phyloP scores from a whole-genome alignment of 2,113 vertebrate species.

The Sisor rabdophorus region DNA sequence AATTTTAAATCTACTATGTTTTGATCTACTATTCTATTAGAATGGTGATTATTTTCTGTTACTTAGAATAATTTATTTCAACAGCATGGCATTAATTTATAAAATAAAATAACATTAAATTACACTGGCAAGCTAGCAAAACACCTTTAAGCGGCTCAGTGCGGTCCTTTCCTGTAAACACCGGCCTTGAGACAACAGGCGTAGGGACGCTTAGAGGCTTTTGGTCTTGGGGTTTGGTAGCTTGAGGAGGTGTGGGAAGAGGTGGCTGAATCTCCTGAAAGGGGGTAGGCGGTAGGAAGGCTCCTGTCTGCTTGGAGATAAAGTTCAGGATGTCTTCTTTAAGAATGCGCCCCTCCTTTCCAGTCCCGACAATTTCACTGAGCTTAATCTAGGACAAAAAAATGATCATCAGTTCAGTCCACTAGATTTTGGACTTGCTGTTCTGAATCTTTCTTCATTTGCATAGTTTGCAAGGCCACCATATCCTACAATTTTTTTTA shows the following conservation, averaged over 20 bases:
- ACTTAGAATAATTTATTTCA: not conserved
- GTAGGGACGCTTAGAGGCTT: slow-evolving; percentile 45
- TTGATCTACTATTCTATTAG: too few relatives aligned
- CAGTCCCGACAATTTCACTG: slow-evolving; percentile 90
- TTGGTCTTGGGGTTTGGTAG: slow-evolving; percentile 59
- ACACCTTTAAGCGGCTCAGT: slow-evolving; percentile 85
- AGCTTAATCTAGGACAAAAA: slow-evolving; percentile 82
- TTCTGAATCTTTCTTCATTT: too few relatives aligned
- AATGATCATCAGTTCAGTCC: too few relatives aligned
- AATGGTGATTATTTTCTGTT: not conserved
- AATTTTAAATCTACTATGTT: too few relatives aligned
- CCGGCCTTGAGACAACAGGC: slow-evolving; percentile 59
- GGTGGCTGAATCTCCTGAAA: slow-evolving; percentile 79
- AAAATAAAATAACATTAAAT: too few relatives aligned
- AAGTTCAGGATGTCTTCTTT: slow-evolving; percentile 97
- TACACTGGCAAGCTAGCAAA: not conserved
- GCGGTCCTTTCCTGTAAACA: slow-evolving; percentile 80
- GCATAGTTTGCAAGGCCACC: too few relatives aligned
- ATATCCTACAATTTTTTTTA: too few relatives aligned
- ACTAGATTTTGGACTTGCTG: too few relatives aligned
- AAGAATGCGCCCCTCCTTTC: slow-evolving; percentile 91
- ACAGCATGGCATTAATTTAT: not conserved
- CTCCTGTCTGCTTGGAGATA: slow-evolving; percentile 90
- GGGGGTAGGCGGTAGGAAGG: slow-evolving; percentile 85
- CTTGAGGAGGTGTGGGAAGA: slow-evolving; percentile 48